A percentile compares a stretch with the other conserved stretches of the same genome.
These are phyloP conservation scores for Apostichopus parvimensis DNA, from an alignment of 35 echinoderm and acorn worm genomes.

Conservation along the genomic window DNA sequence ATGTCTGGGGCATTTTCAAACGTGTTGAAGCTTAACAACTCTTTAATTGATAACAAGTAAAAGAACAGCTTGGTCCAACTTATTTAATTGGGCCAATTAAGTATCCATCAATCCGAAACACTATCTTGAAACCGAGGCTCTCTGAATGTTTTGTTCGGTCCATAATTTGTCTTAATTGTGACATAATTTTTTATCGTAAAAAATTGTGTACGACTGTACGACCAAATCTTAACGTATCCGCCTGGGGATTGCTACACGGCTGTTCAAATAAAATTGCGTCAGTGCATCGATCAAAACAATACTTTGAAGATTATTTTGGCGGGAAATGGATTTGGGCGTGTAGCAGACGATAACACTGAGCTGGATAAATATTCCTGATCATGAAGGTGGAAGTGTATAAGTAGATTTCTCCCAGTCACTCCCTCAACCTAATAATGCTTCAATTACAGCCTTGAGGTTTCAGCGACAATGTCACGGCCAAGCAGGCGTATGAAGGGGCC, in stretches of 20 bases:
- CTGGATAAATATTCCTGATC: constrained; percentile 20
- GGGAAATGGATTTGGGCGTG: constrained; percentile 18
- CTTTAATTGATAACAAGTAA: constrained; percentile 26
- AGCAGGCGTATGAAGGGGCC: neutral
- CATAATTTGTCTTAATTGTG: constrained; percentile 48
- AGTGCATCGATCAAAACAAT: constrained; percentile 26
- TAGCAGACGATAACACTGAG: neutral
- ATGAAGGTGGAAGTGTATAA: constrained; percentile 37
- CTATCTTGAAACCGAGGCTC: neutral
- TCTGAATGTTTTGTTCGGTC: neutral
- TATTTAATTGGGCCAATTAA: constrained; percentile 38
- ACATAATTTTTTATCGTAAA: constrained; percentile 27
- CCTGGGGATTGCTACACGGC: constrained; percentile 7
- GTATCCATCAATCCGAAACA: constrained; percentile 25
- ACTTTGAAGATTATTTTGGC: neutral
- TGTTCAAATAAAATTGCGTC: constrained; percentile 55
- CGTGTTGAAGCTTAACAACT: constrained; percentile 22
- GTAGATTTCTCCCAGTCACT: constrained; percentile 35
- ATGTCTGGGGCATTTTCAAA: neutral
- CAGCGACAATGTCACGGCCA: neutral
- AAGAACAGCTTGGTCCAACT: constrained; percentile 32
- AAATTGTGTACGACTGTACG: neutral
- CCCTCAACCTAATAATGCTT: constrained; percentile 29
- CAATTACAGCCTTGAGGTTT: constrained; percentile 20
- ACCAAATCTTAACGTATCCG: neutral